Percentiles rank a stretch among this genome's conserved stretches.
Evolutionary conservation across 2,888 invertebrate genomes (phyloP).

Genomic region (Acronicta aceris): DNA sequence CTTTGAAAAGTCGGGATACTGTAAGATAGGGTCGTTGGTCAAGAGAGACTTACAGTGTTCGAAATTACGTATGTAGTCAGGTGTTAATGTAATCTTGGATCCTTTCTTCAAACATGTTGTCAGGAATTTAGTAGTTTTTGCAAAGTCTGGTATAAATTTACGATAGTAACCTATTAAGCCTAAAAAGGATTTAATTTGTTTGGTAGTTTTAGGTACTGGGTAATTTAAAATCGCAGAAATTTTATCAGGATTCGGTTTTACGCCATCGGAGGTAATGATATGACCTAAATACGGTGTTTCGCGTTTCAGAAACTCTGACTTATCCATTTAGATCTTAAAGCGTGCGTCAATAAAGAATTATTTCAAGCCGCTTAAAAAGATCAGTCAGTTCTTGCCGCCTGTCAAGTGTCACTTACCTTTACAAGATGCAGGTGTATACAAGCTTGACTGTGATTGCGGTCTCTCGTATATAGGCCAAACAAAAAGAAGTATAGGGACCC

Average conservation of each 20-base stretch:
- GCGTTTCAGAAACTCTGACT: background rate
- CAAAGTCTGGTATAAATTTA: constrained; percentile 4
- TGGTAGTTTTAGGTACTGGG: constrained; percentile 4
- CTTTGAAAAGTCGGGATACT: constrained; percentile 3
- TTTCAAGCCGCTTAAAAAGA: no score
- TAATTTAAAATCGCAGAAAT: constrained; percentile 6
- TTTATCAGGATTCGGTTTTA: constrained; percentile 13
- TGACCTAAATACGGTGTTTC: constrained; percentile 10
- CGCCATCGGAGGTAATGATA: background rate
- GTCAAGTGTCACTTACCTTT: no score
- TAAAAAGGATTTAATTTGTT: constrained; percentile 11
- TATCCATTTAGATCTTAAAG: constrained; percentile 9
- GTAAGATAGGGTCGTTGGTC: constrained; percentile 1
- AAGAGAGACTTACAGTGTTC: constrained; percentile 7
- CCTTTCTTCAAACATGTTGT: constrained; percentile 1
- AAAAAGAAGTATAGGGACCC: no score
- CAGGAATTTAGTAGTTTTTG: background rate
- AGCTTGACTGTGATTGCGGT: no score
- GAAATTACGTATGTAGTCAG: background rate
- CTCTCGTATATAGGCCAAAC: no score
- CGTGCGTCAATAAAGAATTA: no score
- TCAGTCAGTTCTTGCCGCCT: no score
- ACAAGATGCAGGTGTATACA: no score
- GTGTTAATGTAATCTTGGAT: background rate
- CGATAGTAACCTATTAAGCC: constrained; percentile 7